Percentiles rank a stretch among this genome's conserved stretches.
Evolutionary conservation across 2,113 vertebrate genomes (phyloP).

Genomic region (Hippolais icterina): DNA sequence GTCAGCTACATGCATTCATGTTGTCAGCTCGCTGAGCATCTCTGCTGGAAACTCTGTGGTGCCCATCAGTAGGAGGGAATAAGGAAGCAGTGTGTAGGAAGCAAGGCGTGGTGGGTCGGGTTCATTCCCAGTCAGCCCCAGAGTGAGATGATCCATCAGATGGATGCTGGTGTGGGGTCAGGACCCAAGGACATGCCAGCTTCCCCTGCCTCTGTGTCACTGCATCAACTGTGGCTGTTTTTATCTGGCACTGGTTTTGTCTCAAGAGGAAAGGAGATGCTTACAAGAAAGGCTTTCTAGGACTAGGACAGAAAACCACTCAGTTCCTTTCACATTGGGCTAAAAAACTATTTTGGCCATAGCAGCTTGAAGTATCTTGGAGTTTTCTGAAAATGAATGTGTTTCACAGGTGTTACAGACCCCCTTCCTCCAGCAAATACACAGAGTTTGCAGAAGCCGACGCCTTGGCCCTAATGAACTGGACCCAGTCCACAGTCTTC

Average conservation of each 20-base stretch:
- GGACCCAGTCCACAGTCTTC: not conserved
- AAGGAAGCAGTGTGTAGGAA: not conserved
- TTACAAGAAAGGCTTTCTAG: not conserved
- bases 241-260: not conserved
- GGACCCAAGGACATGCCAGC: fast-evolving
- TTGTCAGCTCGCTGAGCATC: not conserved
- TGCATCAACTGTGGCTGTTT: not conserved
- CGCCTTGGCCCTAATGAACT: not conserved
- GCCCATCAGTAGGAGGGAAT: not conserved
- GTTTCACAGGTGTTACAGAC: not conserved
- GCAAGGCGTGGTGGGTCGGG: fast-evolving
- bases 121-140: not conserved
- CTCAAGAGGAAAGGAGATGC: not conserved
- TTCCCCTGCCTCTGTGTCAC: fast-evolving
- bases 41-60: no score
- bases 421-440: not conserved
- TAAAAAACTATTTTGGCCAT: not conserved
- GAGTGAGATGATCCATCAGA: not conserved
- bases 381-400: not conserved
- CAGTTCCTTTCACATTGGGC: not conserved
- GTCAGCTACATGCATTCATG: fast-evolving
- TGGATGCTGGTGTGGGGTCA: not conserved
- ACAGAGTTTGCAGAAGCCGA: not conserved
- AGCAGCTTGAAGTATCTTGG: not conserved
- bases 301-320: not conserved